These are phyloP conservation scores for Chrysemys picta DNA, from an alignment of 2,113 vertebrate species.

Conservation along the genomic window DNA sequence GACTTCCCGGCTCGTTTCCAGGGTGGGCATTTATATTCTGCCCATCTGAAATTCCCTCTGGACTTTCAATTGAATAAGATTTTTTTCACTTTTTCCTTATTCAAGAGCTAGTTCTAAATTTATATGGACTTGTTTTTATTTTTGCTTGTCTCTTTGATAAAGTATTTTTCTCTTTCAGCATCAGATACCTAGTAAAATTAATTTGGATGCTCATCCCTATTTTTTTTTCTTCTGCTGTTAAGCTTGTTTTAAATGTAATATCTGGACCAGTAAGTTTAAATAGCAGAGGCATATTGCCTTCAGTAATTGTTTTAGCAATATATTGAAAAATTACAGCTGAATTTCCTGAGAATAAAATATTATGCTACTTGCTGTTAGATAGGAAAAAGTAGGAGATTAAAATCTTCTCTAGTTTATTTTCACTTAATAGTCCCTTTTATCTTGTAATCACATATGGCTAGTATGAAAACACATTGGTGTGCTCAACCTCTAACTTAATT, in stretches of 20 bases:
- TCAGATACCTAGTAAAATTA: neutral
- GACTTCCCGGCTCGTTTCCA: neutral
- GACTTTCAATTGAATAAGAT: neutral
- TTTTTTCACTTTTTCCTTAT: neutral
- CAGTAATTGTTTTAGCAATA: neutral
- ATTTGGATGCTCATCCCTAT: neutral
- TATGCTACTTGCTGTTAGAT: neutral
- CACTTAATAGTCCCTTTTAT: neutral
- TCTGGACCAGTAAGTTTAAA: neutral
- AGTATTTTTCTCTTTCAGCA: neutral
- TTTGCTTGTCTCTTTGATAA: neutral
- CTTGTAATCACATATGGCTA: neutral
- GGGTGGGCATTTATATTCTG: neutral
- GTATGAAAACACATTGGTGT: neutral
- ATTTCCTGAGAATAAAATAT: neutral
- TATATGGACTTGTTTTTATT: neutral
- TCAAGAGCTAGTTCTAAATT: neutral
- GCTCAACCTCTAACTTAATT: neutral
- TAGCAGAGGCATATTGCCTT: neutral
- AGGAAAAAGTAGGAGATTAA: neutral
- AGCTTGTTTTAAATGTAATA: neutral
- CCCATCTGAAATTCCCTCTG: neutral
- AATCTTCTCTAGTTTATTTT: neutral
- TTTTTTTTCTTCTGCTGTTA: neutral
- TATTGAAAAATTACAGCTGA: neutral